Base-by-base conservation (phyloP, 2,888 invertebrate genomes). In the Pedicia rivosa region DNA sequence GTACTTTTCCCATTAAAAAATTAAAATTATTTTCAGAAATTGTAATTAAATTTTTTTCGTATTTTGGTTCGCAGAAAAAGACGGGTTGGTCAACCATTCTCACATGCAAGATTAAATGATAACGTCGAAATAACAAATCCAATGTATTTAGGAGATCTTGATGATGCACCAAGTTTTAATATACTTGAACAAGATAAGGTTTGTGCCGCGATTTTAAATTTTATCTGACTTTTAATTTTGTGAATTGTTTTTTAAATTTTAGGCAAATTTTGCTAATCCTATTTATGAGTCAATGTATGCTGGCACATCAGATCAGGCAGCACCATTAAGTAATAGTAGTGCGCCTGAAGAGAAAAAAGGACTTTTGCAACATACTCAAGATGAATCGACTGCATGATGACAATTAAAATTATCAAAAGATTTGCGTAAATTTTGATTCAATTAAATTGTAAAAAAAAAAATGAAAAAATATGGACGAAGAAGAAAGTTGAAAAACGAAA, bases 41-140 rank as follows among this genome's bases (percentile, higher is more conserved):
- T 27, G n/a, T 13, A 13, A 27, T 20, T 27, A 19, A 16, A 19
- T 8, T 3, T 12, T 25, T n/a, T 3, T 14, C 26, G 5, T 31
- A 35, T 24, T 35, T 27, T 15, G 13, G 41, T 35, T 48, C 50
- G 3, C 53, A 74, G 74, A 43, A 60, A 57, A 53, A 53, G 59
- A 46, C 55, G 58, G 45, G 58, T 59, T 50, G 68, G 73, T 4
- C 65, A 66, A 45, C 70, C 76, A 35, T 84, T 84, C 56, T 74
- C 74, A 47, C 86, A 86, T 64, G 76, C 79, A 41, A 68, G 84
- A 9, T 72, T 86, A 50, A 70, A 81, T 40, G 84, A 86, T 61
- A 83, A 81, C 60, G 80, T 86, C 52, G 86, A 83, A 66, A 80
- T 81, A 51, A 76, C 66, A 53, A 87, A 87, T 67, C 86, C 86